Percentiles rank a stretch among this genome's conserved stretches.
phyloP scores from a whole-genome alignment of 2,113 vertebrate species.

The Cichladusa arquata region DNA sequence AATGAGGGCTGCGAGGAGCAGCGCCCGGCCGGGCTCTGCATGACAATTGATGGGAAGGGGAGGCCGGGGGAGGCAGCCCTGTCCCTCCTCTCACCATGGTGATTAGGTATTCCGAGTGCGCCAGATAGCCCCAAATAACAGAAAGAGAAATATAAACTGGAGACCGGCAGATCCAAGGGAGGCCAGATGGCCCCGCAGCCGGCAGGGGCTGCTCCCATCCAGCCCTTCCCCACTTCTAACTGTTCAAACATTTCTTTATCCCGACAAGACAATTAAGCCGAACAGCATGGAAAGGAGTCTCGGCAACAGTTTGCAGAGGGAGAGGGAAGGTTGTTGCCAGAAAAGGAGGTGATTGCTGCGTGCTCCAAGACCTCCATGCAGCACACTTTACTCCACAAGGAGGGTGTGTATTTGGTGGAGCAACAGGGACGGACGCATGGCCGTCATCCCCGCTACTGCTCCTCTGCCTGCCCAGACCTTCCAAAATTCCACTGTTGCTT shows the following conservation, averaged over 20 bases:
- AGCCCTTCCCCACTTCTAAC: constrained; percentile 77
- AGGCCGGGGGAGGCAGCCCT: constrained; percentile 45
- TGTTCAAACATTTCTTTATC: constrained; percentile 83
- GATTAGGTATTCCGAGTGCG: constrained; percentile 79
- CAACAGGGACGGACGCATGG: neutral
- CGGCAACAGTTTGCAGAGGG: constrained; percentile 67
- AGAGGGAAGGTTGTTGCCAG: constrained; percentile 28
- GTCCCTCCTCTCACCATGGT: constrained; percentile 75
- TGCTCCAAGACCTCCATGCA: neutral
- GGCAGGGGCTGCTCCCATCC: constrained; percentile 76
- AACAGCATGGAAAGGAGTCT: constrained; percentile 71
- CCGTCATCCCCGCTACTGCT: neutral
- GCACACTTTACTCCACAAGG: neutral
- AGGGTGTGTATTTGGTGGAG: accelerated
- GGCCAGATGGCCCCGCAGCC: constrained; percentile 82
- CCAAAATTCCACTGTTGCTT: neutral
- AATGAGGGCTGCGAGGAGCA: constrained; percentile 50
- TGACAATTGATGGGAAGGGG: constrained; percentile 76
- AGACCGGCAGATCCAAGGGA: constrained; percentile 62
- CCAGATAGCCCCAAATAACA: constrained; percentile 72
- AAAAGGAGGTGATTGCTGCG: neutral
- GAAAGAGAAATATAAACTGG: constrained; percentile 69
- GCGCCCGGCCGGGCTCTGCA: constrained; percentile 72
- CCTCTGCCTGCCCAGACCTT: neutral
- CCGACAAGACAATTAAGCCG: constrained; percentile 79